Conservation (phyloP, 2,888 invertebrate genomes). For the Drosophila setosimentum region DNA sequence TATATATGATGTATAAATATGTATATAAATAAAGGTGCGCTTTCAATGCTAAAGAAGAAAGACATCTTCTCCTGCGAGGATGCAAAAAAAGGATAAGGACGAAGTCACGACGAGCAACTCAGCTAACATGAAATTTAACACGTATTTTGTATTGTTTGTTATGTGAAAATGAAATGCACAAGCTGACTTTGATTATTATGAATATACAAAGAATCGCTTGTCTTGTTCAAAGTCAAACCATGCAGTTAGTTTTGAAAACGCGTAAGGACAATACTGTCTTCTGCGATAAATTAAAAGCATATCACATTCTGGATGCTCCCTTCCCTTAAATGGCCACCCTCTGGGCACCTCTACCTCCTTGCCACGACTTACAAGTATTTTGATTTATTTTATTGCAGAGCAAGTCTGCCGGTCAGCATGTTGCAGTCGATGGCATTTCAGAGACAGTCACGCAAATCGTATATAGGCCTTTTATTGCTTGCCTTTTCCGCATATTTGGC, state of each 20-base stretch:
- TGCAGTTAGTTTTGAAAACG: not conserved
- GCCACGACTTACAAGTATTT: not conserved
- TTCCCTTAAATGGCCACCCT: slow-evolving; percentile 12
- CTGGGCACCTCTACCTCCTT: too few relatives aligned
- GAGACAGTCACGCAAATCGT: slow-evolving; percentile 50
- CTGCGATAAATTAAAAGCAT: slow-evolving; percentile 6
- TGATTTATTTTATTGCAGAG: slow-evolving; percentile 47
- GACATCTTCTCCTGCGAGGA: not conserved
- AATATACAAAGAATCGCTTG: not conserved
- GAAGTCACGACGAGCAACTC: not conserved
- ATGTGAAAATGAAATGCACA: not conserved
- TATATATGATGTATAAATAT: not conserved
- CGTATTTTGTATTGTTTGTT: not conserved
- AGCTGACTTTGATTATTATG: not conserved
- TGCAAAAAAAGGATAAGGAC: not conserved
- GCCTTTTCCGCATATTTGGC: slow-evolving; percentile 62
- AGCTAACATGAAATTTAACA: not conserved
- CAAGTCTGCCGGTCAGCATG: slow-evolving; percentile 36
- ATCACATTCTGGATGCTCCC: slow-evolving; percentile 8
- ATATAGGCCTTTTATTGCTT: slow-evolving; percentile 71
- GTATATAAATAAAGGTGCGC: not conserved
- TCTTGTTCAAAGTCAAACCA: not conserved
- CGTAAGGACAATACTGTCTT: slow-evolving; percentile 1
- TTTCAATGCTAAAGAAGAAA: not conserved
- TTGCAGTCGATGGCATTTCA: slow-evolving; percentile 36